These are phyloP conservation scores for Rhamphomyia laevipes DNA, from an alignment of 2,888 invertebrate genomes.

Conservation along the genomic window DNA sequence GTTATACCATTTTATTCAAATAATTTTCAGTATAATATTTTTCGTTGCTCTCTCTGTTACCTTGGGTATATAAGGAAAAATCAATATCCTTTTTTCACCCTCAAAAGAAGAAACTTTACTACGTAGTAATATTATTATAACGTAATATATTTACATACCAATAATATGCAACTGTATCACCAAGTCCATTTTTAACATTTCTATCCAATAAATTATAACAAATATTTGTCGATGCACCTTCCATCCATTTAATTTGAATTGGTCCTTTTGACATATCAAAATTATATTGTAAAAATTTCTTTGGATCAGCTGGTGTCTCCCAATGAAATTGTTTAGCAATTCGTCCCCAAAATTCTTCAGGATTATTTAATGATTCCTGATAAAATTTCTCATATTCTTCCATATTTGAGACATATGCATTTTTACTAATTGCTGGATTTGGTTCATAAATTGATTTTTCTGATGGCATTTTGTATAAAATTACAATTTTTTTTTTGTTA, in stretches of 20 bases:
- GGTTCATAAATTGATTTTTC: conserved; percentile 48
- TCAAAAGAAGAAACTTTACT: no score
- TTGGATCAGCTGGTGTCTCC: conserved; percentile 63
- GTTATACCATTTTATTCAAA: no score
- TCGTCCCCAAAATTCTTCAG: conserved; percentile 85
- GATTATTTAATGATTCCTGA: conserved; percentile 73
- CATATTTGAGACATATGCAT: conserved; percentile 55
- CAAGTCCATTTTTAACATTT: conserved; percentile 77
- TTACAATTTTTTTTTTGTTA: no score
- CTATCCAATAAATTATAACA: conserved; percentile 92
- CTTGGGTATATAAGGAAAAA: neutral
- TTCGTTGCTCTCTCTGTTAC: neutral
- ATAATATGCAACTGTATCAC: conserved; percentile 85
- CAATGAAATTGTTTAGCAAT: conserved; percentile 91
- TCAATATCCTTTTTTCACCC: conserved; percentile 2
- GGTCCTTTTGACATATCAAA: conserved; percentile 83
- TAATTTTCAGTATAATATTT: no score
- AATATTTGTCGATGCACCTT: conserved; percentile 88
- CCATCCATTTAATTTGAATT: conserved; percentile 88
- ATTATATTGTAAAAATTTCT: conserved; percentile 78
- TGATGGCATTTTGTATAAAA: conserved; percentile 40
- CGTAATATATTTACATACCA: conserved; percentile 56
- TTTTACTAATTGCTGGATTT: conserved; percentile 42
- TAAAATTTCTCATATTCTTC: conserved; percentile 74
- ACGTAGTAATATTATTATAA: no score